phyloP scores from a whole-genome alignment of 2,797 vertebrate species.

The Melanotaenia trifasciata region DNA sequence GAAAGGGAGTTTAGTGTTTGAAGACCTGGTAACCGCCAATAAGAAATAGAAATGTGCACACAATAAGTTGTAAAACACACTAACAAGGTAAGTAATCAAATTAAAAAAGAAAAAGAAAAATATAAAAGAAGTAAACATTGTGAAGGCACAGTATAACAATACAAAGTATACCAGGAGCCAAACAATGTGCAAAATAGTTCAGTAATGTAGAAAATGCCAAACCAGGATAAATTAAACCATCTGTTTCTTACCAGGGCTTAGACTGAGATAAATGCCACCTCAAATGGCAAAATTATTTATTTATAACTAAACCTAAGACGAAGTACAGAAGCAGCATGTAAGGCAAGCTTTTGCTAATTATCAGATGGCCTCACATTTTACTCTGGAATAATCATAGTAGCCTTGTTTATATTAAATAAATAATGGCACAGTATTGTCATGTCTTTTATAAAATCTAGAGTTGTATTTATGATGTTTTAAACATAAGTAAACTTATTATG shows the following conservation, averaged over 20 bases:
- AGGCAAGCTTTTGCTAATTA: too few species aligned
- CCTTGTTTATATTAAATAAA: too few species aligned
- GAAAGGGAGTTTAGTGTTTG: background rate
- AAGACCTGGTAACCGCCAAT: background rate
- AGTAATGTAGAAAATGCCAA: background rate
- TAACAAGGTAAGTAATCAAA: background rate
- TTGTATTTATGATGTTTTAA: too few species aligned
- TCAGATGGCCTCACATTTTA: too few species aligned
- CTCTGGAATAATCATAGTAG: too few species aligned
- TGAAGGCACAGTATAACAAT: background rate
- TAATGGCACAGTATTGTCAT: too few species aligned
- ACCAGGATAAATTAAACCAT: background rate
- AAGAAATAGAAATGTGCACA: too few species aligned
- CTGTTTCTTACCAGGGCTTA: background rate
- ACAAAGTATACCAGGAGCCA: background rate
- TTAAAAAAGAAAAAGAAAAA: background rate
- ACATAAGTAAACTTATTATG: background rate
- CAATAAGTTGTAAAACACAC: background rate
- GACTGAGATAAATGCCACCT: background rate
- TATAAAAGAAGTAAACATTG: background rate
- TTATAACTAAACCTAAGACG: background rate
- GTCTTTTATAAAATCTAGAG: too few species aligned
- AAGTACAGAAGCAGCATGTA: background rate
- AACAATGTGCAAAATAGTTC: background rate
- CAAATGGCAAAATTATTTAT: background rate